phyloP scores from a whole-genome alignment of 92 coral and sea anemone species.

The Porites cylindrica region DNA sequence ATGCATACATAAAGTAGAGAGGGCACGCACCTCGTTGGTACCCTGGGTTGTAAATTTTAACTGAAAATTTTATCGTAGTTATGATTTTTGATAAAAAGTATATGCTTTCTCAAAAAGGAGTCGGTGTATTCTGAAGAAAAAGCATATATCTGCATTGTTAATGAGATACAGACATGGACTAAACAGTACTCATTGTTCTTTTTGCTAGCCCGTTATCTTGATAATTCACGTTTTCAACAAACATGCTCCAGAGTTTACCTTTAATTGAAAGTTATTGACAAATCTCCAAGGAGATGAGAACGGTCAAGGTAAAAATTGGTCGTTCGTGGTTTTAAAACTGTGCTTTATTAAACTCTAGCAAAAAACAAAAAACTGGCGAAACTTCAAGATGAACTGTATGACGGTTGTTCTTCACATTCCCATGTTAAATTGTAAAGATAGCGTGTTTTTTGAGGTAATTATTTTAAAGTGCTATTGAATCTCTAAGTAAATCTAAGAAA shows the following conservation, averaged over 20 bases:
- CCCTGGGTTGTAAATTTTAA: neutral
- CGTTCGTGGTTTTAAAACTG: conserved; percentile 4
- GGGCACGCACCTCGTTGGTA: neutral
- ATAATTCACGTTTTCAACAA: conserved; percentile 45
- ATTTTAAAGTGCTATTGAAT: conserved; percentile 2
- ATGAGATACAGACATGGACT: conserved; percentile 44
- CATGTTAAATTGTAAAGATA: neutral
- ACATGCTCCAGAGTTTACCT: conserved; percentile 23
- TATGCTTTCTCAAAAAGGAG: conserved; percentile 18
- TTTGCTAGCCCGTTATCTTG: conserved; percentile 52
- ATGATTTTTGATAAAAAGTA: conserved; percentile 2
- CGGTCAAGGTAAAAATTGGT: too few species aligned
- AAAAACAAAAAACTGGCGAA: neutral
- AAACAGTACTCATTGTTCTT: conserved; percentile 67
- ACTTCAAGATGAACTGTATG: neutral
- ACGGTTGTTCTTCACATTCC: neutral
- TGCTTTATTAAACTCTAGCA: neutral
- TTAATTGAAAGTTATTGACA: conserved; percentile 5
- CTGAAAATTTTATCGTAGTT: conserved; percentile 4
- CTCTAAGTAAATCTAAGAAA: neutral
- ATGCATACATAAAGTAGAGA: conserved; percentile 10
- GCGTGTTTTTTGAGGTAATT: conserved; percentile 5
- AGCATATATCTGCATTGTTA: conserved; percentile 52
- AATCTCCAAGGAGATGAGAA: neutral
- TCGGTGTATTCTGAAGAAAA: conserved; percentile 21